These are phyloP conservation scores for Sminthurides bifidus DNA, from an alignment of 1,140 invertebrate genomes.

Conservation along the genomic window DNA sequence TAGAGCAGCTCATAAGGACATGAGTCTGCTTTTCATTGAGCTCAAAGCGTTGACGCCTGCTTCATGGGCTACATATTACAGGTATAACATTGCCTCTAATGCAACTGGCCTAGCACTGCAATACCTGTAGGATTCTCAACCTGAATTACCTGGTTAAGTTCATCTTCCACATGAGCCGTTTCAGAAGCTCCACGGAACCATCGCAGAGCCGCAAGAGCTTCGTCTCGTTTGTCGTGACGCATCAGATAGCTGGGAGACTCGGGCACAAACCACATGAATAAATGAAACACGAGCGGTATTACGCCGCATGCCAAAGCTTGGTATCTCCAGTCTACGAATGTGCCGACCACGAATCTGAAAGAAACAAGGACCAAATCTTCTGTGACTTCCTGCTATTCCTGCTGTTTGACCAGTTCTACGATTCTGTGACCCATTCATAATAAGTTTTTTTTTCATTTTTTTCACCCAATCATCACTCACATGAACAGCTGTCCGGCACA, in stretches of 20 bases:
- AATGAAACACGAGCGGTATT: constrained; percentile 47
- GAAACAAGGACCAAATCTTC: not conserved
- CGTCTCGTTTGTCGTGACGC: constrained; percentile 44
- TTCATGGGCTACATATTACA: too few species aligned
- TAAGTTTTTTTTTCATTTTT: not conserved
- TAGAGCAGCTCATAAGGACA: too few species aligned
- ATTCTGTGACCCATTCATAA: too few species aligned
- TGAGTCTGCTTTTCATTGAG: too few species aligned
- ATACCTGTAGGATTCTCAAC: not conserved
- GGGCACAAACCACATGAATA: constrained; percentile 59
- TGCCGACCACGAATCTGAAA: constrained; percentile 47
- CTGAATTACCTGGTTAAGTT: too few species aligned
- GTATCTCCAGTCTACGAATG: constrained; percentile 52
- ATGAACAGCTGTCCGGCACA: constrained; percentile 62
- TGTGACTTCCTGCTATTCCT: not conserved
- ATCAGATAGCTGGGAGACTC: constrained; percentile 66
- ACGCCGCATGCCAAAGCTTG: constrained; percentile 51
- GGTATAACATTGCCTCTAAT: not conserved
- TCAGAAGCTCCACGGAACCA: not conserved
- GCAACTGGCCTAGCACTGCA: not conserved
- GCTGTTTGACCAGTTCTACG: not conserved
- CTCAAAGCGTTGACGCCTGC: too few species aligned
- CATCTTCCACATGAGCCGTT: too few species aligned
- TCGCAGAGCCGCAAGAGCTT: constrained; percentile 39
- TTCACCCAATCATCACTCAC: constrained; percentile 39